phyloP scores from a whole-genome alignment of 2,888 invertebrate genomes.

The Sarcophaga subvicina region DNA sequence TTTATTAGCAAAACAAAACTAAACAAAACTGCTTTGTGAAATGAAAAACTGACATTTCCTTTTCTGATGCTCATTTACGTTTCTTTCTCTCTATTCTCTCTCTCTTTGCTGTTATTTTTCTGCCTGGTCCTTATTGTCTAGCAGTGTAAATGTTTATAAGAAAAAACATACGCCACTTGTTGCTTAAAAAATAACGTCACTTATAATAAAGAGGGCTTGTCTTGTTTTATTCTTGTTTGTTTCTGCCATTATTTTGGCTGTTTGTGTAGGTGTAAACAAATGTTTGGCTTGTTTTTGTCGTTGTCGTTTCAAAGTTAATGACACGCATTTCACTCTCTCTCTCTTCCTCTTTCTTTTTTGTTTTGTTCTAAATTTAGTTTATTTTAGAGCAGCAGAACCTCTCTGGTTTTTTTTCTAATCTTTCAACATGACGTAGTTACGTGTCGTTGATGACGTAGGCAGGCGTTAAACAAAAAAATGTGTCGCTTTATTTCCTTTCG shows the following conservation, averaged over 20 bases:
- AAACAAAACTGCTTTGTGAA: slow-evolving; percentile 36
- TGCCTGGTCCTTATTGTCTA: neutral
- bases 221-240: slow-evolving; percentile 27
- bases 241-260: neutral
- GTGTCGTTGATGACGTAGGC: slow-evolving; percentile 15
- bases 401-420: neutral
- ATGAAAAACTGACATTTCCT: slow-evolving; percentile 34
- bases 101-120: neutral
- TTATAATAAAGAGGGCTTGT: slow-evolving; percentile 53
- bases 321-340: slow-evolving; percentile 59
- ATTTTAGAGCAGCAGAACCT: neutral
- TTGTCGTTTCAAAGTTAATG: slow-evolving; percentile 61
- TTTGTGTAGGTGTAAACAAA: slow-evolving; percentile 54
- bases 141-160: neutral
- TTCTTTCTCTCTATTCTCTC: neutral
- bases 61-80: neutral
- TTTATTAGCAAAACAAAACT: slow-evolving; percentile 57
- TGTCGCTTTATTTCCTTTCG: too few species aligned
- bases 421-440: slow-evolving; percentile 33
- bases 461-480: too few species aligned
- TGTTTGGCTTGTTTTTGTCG: slow-evolving; percentile 47
- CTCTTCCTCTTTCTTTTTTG: neutral
- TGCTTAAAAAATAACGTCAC: slow-evolving; percentile 42
- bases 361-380: slow-evolving; percentile 45
- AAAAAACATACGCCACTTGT: slow-evolving; percentile 42